Percentiles rank a stretch among this genome's conserved stretches.
These are phyloP conservation scores for Chrysocyon brachyurus DNA, from an alignment of 2,797 vertebrate species.

Conservation along the genomic window DNA sequence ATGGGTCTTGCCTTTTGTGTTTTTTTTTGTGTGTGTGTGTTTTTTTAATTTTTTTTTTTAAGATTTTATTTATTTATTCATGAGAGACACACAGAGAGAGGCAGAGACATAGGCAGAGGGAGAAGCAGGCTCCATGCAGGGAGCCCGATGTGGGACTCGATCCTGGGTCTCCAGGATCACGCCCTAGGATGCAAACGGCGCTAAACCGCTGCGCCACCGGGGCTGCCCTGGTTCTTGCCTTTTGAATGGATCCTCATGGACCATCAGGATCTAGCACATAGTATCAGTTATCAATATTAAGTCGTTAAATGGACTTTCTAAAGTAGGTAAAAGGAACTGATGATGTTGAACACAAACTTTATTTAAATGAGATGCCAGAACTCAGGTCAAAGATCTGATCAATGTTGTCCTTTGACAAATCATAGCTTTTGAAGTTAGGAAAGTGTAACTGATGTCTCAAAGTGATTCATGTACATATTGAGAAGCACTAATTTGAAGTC, in stretches of 20 bases:
- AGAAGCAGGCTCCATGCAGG: no score
- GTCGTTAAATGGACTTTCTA: background rate
- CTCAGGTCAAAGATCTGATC: background rate
- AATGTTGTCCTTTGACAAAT: background rate
- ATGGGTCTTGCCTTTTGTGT: background rate
- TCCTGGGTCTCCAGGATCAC: no score
- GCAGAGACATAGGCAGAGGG: no score
- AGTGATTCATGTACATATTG: background rate
- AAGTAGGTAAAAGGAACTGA: background rate
- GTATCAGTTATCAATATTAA: background rate
- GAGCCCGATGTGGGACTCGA: no score
- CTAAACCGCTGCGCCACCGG: no score
- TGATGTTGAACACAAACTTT: constrained; percentile 17
- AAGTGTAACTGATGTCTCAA: background rate
- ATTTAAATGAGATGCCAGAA: background rate
- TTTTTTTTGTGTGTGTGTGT: no score
- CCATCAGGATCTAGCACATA: background rate
- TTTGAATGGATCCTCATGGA: background rate
- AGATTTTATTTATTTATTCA: no score
- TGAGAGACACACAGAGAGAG: no score
- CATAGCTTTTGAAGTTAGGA: background rate
- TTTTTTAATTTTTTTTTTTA: no score
- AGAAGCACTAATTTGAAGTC: background rate
- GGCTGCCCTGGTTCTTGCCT: no score
- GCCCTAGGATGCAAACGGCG: no score